Evolutionary conservation across 2,888 invertebrate species (phyloP), one percentile per base, ranked within the genome.

Genomic region (Cylindroiulus punctatus): DNA sequence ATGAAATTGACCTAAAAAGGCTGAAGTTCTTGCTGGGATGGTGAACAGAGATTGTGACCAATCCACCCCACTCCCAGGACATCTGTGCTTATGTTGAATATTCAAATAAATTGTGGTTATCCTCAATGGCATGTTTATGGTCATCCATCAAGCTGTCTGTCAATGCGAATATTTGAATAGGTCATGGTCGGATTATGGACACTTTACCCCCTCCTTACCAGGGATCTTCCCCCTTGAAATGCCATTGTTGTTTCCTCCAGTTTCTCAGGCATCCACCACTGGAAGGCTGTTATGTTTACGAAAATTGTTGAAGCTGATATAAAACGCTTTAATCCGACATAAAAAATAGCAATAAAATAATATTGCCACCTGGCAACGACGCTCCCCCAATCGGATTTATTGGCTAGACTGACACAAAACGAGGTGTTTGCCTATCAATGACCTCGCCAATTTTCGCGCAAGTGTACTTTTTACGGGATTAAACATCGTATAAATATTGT

Each of bases 261-360:
- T n/a, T 52, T n/a, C 52, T n/a, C n/a, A 52, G 52, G n/a, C 19
- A 52, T 52, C n/a, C 52, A 14, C n/a, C n/a, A 52, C 52, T 52
- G 65, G 26, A 65, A 65, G 65, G 26, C 26, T 65, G 26, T n/a
- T 26, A 65, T 65, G 65, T 65, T 65, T 65, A 22, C 12, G 65
- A 65, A 26, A 65, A 65, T 65, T 26, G 65, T 26, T 14, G n/a
- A 26, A 26, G n/a, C 65, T 26, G 26, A 65, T 65, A 10, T 65
- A 65, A 65, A 65, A 65, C 26, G 65, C n/a, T 65, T 65, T 65
- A 65, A 65, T 65, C 65, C 65, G 26, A 65, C 26, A 65, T 65
- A 26, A 65, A 65, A 65, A 65, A 26, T 26, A 26, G 65, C 26
- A 10, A 65, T 22, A 26, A 65, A 65, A 65, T 65, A 10, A 26